A percentile compares a stretch with the other conserved stretches of the same genome.
Conservation (phyloP, 1,140 invertebrate genomes). For the Tetramorium alpestre region DNA sequence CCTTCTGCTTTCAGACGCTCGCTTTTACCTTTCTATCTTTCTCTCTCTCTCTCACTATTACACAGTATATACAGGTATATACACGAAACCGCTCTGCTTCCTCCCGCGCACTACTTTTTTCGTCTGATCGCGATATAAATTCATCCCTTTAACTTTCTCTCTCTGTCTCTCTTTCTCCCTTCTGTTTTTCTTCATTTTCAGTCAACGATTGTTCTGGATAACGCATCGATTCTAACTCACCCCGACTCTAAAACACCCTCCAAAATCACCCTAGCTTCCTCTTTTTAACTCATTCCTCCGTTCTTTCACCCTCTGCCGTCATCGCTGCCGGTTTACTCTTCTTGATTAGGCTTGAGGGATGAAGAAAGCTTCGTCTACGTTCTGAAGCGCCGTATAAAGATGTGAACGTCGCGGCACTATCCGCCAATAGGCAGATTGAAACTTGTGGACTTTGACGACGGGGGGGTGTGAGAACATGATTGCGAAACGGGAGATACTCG, state of each 20-base stretch:
- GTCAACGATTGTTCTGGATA: conserved; percentile 79
- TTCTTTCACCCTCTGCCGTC: conserved; percentile 64
- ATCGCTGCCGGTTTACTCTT: conserved; percentile 84
- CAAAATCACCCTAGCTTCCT: conserved; percentile 63
- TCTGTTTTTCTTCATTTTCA: conserved; percentile 73
- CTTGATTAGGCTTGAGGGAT: conserved; percentile 84
- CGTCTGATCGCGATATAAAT: conserved; percentile 61
- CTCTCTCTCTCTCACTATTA: not conserved
- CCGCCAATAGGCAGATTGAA: conserved; percentile 26
- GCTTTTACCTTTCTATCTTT: conserved; percentile 36
- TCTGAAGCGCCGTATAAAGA: conserved; percentile 60
- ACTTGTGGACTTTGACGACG: conserved; percentile 23
- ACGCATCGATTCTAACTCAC: conserved; percentile 81
- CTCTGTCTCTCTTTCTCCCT: not conserved
- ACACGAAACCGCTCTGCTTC: conserved; percentile 18
- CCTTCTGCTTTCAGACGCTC: conserved; percentile 35
- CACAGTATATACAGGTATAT: conserved; percentile 49
- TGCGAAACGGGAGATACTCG: conserved; percentile 6
- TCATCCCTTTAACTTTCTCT: conserved; percentile 59
- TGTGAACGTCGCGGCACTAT: conserved; percentile 33
- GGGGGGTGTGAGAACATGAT: conserved; percentile 1
- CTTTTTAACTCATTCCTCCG: conserved; percentile 57
- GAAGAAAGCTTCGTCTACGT: conserved; percentile 46
- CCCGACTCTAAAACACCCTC: conserved; percentile 64
- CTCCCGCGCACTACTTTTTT: conserved; percentile 11